Evolutionary conservation across 1,140 invertebrate genomes (phyloP).

Genomic region (Bacillus rossius): DNA sequence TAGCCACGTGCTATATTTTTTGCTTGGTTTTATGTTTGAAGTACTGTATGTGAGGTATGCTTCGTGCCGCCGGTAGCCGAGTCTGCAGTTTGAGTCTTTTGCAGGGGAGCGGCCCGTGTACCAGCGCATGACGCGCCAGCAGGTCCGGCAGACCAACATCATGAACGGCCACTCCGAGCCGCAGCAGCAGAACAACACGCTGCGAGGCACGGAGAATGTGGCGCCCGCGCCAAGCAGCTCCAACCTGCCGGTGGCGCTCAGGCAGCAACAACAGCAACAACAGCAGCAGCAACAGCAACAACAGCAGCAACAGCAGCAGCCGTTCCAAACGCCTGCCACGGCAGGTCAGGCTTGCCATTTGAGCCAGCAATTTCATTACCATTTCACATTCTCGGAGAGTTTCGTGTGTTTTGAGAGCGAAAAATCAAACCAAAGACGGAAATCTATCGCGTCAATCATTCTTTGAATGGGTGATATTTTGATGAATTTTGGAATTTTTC

Average conservation of each 20-base stretch:
- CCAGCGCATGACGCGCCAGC: not conserved
- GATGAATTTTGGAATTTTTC: no score
- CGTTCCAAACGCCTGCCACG: not conserved
- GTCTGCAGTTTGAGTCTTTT: no score
- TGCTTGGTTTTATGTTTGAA: no score
- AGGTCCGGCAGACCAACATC: not conserved
- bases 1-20: no score
- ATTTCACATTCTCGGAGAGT: no score
- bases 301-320: constrained; percentile 23
- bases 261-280: constrained; percentile 14
- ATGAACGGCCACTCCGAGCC: constrained; percentile 1
- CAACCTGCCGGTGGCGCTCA: not conserved
- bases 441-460: no score
- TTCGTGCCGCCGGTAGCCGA: no score
- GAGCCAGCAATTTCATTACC: no score
- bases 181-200: not conserved
- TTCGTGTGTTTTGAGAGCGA: not conserved
- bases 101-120: not conserved
- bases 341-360: constrained; percentile 35
- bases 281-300: constrained; percentile 25
- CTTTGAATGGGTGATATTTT: no score
- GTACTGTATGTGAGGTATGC: no score
- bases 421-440: no score
- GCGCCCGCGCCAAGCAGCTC: not conserved
- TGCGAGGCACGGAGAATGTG: constrained; percentile 6